Conservation (phyloP, 2,113 vertebrate genomes). For the Hemiprocne comata region DNA sequence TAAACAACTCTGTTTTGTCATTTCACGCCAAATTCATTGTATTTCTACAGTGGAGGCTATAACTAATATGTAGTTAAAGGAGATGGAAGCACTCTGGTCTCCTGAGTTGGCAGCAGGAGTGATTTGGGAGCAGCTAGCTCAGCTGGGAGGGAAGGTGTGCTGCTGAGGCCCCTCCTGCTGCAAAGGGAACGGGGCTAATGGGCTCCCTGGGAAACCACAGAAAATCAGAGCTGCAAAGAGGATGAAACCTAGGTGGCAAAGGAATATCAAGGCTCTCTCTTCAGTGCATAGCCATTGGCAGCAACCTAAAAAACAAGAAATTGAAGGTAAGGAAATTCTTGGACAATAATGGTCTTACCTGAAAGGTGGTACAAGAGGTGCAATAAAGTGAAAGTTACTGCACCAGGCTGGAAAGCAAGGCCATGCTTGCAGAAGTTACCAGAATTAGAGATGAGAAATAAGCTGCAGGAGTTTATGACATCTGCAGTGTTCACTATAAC, state of each 20-base stretch:
- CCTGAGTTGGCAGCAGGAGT: background rate
- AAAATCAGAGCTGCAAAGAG: background rate
- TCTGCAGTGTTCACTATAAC: background rate
- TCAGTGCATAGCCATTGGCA: background rate
- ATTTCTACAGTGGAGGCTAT: background rate
- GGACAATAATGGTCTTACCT: background rate
- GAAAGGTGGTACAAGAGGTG: background rate
- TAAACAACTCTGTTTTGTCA: slow-evolving; percentile 41
- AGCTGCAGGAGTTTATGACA: background rate
- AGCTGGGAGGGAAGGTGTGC: background rate
- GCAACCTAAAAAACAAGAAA: background rate
- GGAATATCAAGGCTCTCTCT: background rate
- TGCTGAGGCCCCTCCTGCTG: background rate
- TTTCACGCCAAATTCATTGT: slow-evolving; percentile 42
- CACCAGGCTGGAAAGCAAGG: background rate
- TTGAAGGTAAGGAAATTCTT: background rate
- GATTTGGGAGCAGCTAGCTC: background rate
- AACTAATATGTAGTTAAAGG: slow-evolving; percentile 27
- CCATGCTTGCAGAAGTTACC: background rate
- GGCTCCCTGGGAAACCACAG: background rate
- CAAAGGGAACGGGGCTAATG: background rate
- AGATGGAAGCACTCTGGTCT: background rate
- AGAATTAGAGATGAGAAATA: background rate
- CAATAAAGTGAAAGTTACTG: background rate
- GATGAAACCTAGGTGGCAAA: background rate